Evolutionary conservation across 2,113 vertebrate species (phyloP).

Genomic region (Vireo altiloquus): DNA sequence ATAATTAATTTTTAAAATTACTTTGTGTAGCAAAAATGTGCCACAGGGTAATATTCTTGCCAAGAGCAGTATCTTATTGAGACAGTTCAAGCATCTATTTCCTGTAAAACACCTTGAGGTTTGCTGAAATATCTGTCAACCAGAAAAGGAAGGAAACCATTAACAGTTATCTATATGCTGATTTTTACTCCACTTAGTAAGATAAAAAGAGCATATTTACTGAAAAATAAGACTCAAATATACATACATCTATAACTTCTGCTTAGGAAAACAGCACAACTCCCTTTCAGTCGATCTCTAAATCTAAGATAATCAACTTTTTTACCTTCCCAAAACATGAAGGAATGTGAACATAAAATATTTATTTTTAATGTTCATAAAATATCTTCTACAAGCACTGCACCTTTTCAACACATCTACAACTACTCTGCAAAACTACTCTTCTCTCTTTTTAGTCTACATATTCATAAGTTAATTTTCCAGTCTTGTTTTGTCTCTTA

Average conservation of each 20-base stretch:
- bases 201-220: not conserved
- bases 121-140: not conserved
- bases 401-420: not conserved
- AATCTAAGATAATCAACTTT: not conserved
- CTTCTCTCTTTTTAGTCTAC: not conserved
- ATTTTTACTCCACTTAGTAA: not conserved
- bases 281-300: not conserved
- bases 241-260: not conserved
- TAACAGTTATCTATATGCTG: not conserved
- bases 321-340: accelerated
- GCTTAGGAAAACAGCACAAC: not conserved
- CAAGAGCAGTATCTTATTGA: not conserved
- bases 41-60: not conserved
- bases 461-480: not conserved
- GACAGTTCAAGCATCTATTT: not conserved
- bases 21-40: not conserved
- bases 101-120: not conserved
- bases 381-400: not conserved
- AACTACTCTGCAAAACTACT: not conserved
- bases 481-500: not conserved
- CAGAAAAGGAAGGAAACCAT: not conserved
- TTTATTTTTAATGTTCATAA: not conserved
- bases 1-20: not conserved
- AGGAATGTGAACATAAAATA: not conserved
- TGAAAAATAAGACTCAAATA: not conserved